These are phyloP conservation scores for Tinamus major DNA, from an alignment of 2,797 vertebrate genomes.

Conservation along the genomic window DNA sequence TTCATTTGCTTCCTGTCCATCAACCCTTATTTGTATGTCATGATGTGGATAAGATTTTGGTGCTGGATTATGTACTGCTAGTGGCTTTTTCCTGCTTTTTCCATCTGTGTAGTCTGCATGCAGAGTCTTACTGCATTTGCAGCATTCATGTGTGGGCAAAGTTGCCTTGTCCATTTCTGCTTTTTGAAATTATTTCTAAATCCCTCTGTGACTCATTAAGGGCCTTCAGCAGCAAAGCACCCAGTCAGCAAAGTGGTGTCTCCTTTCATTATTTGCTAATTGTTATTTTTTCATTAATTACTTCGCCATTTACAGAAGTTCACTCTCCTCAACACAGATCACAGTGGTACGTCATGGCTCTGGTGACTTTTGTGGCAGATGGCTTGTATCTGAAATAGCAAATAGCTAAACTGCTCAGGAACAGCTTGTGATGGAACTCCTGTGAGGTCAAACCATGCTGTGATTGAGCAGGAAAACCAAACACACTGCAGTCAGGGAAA, in stretches of 20 bases:
- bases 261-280: background rate
- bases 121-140: background rate
- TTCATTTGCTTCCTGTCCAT: background rate
- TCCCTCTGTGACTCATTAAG: background rate
- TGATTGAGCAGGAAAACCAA: background rate
- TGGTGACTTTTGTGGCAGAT: accelerated
- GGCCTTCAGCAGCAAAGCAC: too few relatives aligned
- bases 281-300: background rate
- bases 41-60: background rate
- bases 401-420: background rate
- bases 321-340: background rate
- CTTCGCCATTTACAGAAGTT: background rate
- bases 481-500: background rate
- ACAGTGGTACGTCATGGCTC: background rate
- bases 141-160: background rate
- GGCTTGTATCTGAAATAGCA: background rate
- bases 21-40: accelerated
- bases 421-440: background rate
- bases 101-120: background rate
- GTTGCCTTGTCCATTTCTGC: background rate
- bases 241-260: background rate
- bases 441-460: background rate
- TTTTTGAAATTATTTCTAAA: background rate
- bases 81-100: background rate
- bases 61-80: background rate